Conservation (phyloP, 2,113 vertebrate species). For the Verasper variegatus region DNA sequence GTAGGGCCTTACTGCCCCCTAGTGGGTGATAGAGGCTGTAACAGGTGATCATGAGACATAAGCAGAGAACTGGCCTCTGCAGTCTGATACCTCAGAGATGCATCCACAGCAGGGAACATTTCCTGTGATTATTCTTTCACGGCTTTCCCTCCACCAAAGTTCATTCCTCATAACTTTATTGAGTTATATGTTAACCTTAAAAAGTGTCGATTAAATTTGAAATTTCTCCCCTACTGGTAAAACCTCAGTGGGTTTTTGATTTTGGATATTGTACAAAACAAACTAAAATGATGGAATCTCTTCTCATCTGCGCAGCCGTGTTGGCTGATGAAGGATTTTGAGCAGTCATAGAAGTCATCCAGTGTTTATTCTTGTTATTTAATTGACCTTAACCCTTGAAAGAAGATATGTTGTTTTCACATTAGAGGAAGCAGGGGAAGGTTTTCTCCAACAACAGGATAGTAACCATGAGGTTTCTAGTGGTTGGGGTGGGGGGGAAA, state of each 20-base stretch:
- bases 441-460: no score
- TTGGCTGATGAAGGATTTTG: background rate
- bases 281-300: background rate
- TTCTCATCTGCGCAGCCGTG: background rate
- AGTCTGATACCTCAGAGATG: slow-evolving; percentile 46
- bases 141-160: slow-evolving; percentile 36
- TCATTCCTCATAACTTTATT: background rate
- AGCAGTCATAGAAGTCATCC: background rate
- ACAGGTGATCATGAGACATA: slow-evolving; percentile 81
- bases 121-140: background rate
- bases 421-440: no score
- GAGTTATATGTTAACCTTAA: no score
- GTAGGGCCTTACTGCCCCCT: slow-evolving; percentile 73
- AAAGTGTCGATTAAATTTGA: background rate
- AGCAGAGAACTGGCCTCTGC: slow-evolving; percentile 32
- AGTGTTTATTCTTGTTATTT: background rate
- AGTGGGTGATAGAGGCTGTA: slow-evolving; percentile 75
- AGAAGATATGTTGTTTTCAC: background rate
- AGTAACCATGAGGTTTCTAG: background rate
- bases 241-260: background rate
- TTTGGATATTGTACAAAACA: background rate
- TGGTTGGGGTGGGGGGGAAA: slow-evolving; percentile 22
- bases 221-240: background rate
- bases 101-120: slow-evolving; percentile 48
- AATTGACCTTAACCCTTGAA: background rate